Conservation (phyloP, 2,113 vertebrate species). For the Echinops telfairi region DNA sequence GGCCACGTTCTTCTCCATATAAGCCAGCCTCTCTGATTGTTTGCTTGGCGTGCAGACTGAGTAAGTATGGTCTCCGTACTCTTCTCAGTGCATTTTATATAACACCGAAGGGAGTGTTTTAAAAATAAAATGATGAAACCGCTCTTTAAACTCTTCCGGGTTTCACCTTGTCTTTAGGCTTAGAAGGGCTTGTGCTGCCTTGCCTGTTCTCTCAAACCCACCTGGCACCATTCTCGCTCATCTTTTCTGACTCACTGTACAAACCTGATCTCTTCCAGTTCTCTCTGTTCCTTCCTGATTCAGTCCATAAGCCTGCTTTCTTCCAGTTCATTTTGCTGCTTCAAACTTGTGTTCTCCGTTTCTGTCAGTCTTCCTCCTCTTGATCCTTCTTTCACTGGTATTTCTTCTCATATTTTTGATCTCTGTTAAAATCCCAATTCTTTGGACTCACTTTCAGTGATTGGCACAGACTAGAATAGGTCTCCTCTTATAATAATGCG, state of each 20-base stretch:
- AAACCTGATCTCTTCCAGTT: neutral
- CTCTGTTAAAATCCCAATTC: conserved; percentile 34
- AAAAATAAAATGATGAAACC: neutral
- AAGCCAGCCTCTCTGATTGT: too few species aligned
- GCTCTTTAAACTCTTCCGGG: neutral
- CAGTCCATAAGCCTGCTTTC: neutral
- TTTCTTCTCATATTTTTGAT: neutral
- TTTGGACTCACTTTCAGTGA: neutral
- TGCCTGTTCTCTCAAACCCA: accelerated
- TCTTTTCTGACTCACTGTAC: neutral
- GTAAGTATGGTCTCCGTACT: too few species aligned
- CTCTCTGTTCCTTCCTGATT: neutral
- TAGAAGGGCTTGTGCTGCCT: neutral
- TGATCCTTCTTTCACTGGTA: neutral
- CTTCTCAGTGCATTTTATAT: neutral
- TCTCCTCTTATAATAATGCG: neutral
- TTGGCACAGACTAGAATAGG: neutral
- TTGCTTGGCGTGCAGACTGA: too few species aligned
- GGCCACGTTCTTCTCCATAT: too few species aligned
- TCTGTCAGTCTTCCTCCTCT: neutral
- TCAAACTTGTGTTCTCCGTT: neutral
- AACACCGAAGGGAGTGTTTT: neutral
- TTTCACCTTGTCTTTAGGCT: neutral
- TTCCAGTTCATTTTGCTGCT: neutral
- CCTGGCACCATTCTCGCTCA: neutral